Conservation (phyloP, 2,888 invertebrate genomes). For the Celastrina argiolus region DNA sequence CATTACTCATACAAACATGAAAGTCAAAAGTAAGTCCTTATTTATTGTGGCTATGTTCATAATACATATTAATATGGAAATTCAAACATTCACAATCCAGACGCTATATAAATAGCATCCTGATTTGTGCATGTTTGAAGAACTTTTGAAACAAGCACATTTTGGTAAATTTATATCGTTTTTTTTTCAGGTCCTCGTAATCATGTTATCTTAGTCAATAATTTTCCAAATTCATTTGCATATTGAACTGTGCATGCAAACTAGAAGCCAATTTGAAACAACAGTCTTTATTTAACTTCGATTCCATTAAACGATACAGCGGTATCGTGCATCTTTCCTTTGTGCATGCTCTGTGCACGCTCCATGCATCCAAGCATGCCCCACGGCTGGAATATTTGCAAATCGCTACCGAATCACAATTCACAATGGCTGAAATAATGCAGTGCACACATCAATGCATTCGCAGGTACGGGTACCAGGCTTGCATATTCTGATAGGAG, state of each 20-base stretch:
- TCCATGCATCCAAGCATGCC: background rate
- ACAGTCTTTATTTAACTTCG: conserved; percentile 14
- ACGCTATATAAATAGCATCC: too few relatives aligned
- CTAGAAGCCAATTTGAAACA: background rate
- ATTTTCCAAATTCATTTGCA: background rate
- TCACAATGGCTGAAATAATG: conserved; percentile 42
- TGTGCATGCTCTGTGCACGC: background rate
- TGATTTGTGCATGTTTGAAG: too few relatives aligned
- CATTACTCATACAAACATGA: too few relatives aligned
- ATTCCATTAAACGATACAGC: conserved; percentile 18
- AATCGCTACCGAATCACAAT: conserved; percentile 33
- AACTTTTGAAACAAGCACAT: too few relatives aligned
- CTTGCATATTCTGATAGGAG: conserved; percentile 23
- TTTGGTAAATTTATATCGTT: too few relatives aligned
- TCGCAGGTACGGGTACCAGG: conserved; percentile 40
- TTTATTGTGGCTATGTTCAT: too few relatives aligned
- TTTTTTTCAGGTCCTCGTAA: too few relatives aligned
- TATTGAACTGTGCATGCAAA: background rate
- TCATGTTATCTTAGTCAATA: background rate
- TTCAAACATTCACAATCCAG: too few relatives aligned
- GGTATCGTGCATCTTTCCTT: conserved; percentile 10
- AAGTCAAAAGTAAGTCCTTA: too few relatives aligned
- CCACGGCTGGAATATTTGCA: conserved; percentile 32
- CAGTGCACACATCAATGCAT: conserved; percentile 39
- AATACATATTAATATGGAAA: too few relatives aligned